Evolutionary conservation across 2,888 invertebrate genomes (phyloP), one percentile per base, ranked within the genome.

Genomic region (Drosophila paramelanica): DNA sequence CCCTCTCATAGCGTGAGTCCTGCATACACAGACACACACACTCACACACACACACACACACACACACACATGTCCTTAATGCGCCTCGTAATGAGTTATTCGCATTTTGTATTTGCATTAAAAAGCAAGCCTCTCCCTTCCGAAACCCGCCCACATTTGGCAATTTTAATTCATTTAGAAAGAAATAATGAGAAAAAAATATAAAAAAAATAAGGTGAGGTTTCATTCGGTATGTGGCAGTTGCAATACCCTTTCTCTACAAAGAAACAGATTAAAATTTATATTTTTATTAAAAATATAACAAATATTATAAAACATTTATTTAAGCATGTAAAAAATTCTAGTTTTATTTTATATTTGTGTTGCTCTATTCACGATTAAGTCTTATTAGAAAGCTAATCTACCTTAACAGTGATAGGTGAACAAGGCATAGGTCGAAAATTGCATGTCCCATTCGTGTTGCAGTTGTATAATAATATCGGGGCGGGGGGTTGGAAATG

Each of bases 31-130:
- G 65, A 41, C 39, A 67, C 65, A 59, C 65, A 57, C 62, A 25
- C 67, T 38, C 36, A 41, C 68, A 50, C 61, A 52, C 68, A 59
- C 64, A 61, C 66, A 56, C 51, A 27, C 50, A 17, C 45, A 57
- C 25, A 31, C 64, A 59, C 70, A 69, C 56, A 43, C 68, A 47
- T 78, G 81, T 77, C 77, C 81, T 83, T 88, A 89, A 88, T 88
- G 88, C 77, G 89, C 75, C 77, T 79, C 89, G 82, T 88, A 89
- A 89, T 88, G 87, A 84, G 88, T 88, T 88, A 81, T 85, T 89
- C 87, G 83, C 90, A 87, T 88, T 89, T 77, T 77, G 77, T 78
- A 81, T 88, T 78, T 78, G 79, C 80, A 81, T 82, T 67, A 79
- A 87, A 79, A 85, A 88, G 72, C 77, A 64, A 71, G 76, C 57